Percentiles rank a stretch among this genome's conserved stretches.
phyloP scores from a whole-genome alignment of 1,140 invertebrate genomes.

The Leptinotarsa defecta region DNA sequence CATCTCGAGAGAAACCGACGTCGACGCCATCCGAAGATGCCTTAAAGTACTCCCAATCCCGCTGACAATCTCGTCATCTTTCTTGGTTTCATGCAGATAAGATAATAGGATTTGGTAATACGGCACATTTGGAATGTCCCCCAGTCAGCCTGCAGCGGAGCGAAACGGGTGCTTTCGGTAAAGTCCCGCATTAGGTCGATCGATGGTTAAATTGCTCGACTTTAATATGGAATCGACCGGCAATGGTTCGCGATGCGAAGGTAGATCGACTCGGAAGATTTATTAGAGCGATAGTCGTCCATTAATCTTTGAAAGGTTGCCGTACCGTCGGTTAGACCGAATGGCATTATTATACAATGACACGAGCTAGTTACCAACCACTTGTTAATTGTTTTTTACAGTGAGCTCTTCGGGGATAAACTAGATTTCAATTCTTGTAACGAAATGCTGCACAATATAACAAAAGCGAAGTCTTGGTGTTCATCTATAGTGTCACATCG shows the following conservation, averaged over 20 bases:
- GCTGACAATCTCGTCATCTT: constrained; percentile 5
- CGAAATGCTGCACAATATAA: too few species aligned
- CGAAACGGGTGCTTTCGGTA: neutral
- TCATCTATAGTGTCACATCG: too few species aligned
- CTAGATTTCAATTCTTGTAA: too few species aligned
- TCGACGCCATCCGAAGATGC: neutral
- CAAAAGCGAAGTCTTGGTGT: too few species aligned
- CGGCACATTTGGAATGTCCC: constrained; percentile 4
- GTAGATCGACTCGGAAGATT: neutral
- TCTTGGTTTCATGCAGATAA: constrained; percentile 8
- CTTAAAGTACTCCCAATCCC: neutral
- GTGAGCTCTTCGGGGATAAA: too few species aligned
- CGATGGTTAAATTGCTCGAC: constrained; percentile 16
- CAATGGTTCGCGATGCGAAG: neutral
- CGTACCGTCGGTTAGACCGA: neutral
- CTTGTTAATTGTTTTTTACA: too few species aligned
- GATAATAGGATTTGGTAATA: constrained; percentile 3
- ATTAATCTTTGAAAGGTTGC: neutral
- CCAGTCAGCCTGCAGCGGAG: neutral
- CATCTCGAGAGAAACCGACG: neutral
- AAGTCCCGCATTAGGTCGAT: constrained; percentile 14
- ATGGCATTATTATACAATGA: constrained; percentile 3
- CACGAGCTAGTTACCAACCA: too few species aligned
- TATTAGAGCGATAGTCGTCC: neutral
- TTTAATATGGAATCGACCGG: neutral